Conservation (phyloP, 2,888 invertebrate species). For the Cheilosia pagana region DNA sequence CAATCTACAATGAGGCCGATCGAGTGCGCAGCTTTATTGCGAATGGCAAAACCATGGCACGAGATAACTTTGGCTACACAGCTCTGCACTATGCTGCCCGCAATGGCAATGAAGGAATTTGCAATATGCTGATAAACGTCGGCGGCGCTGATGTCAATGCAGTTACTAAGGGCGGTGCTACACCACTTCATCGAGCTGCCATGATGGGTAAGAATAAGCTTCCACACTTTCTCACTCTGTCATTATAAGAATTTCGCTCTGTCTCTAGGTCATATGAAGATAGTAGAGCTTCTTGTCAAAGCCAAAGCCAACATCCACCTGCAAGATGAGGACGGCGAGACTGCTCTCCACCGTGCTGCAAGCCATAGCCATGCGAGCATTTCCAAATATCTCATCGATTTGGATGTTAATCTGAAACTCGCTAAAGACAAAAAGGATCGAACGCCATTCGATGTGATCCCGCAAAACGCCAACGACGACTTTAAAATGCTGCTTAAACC, state of each 20-base stretch:
- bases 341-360: constrained; percentile 90
- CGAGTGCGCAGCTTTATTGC: constrained; percentile 86
- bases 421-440: constrained; percentile 83
- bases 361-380: constrained; percentile 84
- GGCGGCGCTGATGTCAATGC: constrained; percentile 90
- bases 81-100: constrained; percentile 95
- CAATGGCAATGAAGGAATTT: constrained; percentile 89
- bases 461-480: constrained; percentile 82
- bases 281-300: constrained; percentile 88
- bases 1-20: constrained; percentile 89
- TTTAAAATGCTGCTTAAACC: constrained; percentile 82
- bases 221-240: too few relatives aligned
- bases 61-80: constrained; percentile 92
- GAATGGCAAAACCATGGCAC: constrained; percentile 86
- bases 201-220: constrained; percentile 85
- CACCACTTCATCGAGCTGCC: constrained; percentile 93
- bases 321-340: constrained; percentile 92
- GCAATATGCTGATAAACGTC: constrained; percentile 86
- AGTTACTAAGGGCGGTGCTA: constrained; percentile 90
- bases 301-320: constrained; percentile 86
- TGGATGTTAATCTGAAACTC: constrained; percentile 80
- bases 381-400: constrained; percentile 80
- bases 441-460: constrained; percentile 83
- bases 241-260: background rate
- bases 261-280: constrained; percentile 85